These are phyloP conservation scores for Nematopogon swammerdamellus DNA, from an alignment of 2,888 invertebrate species.

Conservation along the genomic window DNA sequence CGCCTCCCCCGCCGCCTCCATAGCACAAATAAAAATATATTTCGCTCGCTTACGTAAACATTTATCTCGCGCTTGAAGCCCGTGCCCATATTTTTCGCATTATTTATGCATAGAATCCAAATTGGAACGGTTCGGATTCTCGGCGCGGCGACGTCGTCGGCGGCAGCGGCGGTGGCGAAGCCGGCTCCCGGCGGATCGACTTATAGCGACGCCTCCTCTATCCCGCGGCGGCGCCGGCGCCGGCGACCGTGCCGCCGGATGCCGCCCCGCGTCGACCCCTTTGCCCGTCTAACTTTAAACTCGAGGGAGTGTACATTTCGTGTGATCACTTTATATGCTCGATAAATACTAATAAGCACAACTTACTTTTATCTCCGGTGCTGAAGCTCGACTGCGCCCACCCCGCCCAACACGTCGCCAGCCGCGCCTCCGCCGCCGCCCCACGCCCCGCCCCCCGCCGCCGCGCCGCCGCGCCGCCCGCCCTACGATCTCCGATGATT, in stretches of 20 bases:
- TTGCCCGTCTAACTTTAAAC: too few relatives aligned
- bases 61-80: constrained; percentile 33
- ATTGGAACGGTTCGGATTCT: constrained; percentile 48
- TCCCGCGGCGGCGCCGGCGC: constrained; percentile 5
- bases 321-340: too few relatives aligned
- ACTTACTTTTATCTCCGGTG: too few relatives aligned
- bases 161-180: constrained; percentile 44
- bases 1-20: too few relatives aligned
- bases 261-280: too few relatives aligned
- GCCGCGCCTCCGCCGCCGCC: background rate
- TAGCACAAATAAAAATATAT: constrained; percentile 46
- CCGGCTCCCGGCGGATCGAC: constrained; percentile 17
- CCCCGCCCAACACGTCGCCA: too few relatives aligned
- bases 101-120: constrained; percentile 55
- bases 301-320: too few relatives aligned
- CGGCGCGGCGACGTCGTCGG: background rate
- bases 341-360: too few relatives aligned
- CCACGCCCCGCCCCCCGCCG: background rate
- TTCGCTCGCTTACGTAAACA: constrained; percentile 40
- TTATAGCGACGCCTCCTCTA: constrained; percentile 18
- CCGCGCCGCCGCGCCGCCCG: background rate
- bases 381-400: too few relatives aligned
- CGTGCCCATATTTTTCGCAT: constrained; percentile 52
- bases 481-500: background rate
- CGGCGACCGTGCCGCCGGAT: too few relatives aligned